Evolutionary conservation across 2,113 vertebrate species (phyloP).

Genomic region (Lagopus leucura): DNA sequence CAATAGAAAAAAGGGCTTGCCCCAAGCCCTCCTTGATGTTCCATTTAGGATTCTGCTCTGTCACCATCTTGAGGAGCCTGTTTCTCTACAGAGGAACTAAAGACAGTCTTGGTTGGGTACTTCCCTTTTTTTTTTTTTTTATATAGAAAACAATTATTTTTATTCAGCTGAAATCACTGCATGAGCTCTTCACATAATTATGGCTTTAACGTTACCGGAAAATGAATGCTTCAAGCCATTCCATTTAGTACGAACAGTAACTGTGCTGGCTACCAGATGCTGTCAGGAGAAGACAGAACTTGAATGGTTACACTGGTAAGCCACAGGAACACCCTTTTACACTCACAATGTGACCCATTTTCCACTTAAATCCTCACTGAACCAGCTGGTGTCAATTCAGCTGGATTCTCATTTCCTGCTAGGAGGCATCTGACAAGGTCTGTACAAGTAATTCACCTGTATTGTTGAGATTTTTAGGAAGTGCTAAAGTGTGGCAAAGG

Average conservation of each 20-base stretch:
- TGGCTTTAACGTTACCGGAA: neutral
- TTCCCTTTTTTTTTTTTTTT: too few relatives aligned
- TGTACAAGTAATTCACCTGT: neutral
- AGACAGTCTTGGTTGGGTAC: neutral
- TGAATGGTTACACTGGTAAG: neutral
- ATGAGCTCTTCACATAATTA: neutral
- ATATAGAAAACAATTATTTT: rapidly evolving
- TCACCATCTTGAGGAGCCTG: neutral
- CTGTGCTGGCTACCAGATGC: neutral
- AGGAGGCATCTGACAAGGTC: neutral
- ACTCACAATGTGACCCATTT: neutral
- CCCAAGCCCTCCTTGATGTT: neutral
- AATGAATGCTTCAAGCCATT: neutral
- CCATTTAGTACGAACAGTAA: neutral
- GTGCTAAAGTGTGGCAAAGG: rapidly evolving
- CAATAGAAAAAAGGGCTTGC: neutral
- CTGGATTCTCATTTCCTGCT: neutral
- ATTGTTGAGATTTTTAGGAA: neutral
- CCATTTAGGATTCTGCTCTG: neutral
- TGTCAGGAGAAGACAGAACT: neutral
- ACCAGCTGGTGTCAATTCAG: neutral
- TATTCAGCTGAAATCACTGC: neutral
- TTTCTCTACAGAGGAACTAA: neutral
- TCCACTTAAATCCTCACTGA: neutral
- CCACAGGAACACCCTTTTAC: neutral